Evolutionary conservation across 2,113 vertebrate species (phyloP).

Genomic region (Oreamnos americanus): DNA sequence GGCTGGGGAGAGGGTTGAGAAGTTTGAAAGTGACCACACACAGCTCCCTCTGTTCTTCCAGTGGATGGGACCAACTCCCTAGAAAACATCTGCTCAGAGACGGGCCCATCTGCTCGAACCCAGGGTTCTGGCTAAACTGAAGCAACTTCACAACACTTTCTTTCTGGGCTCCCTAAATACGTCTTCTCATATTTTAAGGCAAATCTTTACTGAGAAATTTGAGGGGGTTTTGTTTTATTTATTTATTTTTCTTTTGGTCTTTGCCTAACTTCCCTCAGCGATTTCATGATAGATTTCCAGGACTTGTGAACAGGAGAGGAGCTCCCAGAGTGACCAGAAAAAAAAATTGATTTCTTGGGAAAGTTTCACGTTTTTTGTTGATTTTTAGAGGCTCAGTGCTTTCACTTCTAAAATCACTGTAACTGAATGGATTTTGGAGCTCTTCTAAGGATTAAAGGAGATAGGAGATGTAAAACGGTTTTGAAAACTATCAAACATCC

Average conservation of each 20-base stretch:
- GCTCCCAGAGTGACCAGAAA: not conserved
- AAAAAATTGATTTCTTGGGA: not conserved
- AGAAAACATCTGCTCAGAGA: not conserved
- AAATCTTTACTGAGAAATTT: not conserved
- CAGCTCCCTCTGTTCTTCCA: not conserved
- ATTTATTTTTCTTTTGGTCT: not conserved
- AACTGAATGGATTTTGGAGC: not conserved
- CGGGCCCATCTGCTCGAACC: fast-evolving
- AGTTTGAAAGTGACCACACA: not conserved
- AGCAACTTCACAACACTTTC: not conserved
- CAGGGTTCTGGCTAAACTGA: not conserved
- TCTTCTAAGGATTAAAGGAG: not conserved
- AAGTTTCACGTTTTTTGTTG: not conserved
- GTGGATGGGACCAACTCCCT: fast-evolving
- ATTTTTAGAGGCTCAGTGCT: not conserved
- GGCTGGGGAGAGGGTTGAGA: not conserved
- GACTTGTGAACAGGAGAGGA: not conserved
- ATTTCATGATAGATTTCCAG: not conserved
- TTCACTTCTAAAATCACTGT: constrained; percentile 18
- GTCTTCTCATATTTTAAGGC: not conserved
- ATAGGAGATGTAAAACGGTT: not conserved
- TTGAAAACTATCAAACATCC: not conserved
- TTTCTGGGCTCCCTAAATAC: not conserved
- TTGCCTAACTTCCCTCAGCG: not conserved
- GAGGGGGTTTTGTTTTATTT: not conserved